Base-by-base conservation (phyloP, 2,888 invertebrate genomes). In the Buathra laborator region DNA sequence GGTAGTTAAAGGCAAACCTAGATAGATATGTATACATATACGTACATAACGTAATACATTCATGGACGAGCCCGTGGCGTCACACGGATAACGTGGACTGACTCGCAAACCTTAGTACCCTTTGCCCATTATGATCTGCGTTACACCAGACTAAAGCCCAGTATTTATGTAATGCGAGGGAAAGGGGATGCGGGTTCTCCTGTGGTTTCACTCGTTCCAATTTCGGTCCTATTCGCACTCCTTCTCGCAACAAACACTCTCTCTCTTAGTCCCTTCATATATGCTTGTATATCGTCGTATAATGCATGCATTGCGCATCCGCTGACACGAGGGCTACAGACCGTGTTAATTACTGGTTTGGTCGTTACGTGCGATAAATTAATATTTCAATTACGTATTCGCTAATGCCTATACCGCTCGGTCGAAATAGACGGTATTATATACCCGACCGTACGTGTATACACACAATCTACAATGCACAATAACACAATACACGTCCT, bases 381-480 rank as follows among this genome's bases (percentile, higher is more conserved):
- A 93, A 93, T 92, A 92, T 92, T 93, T 92, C 93, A 92, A 93
- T 93, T 93, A 92, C 89, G 89, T 91, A 89, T 90, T 89, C 88
- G 89, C 88, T 89, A 91, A 90, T 91, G 89, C 46, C 72, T 16
- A 19, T 46, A 24, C 46, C 24, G 19, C 5, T 44, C 32, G 68
- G 0, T 12, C 19, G 62, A 29, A 64, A 68, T 68, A 56, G 44
- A 78, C 56, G 77, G 29, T 29, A 78, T 70, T 68, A 19, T 68
- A 14, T 29, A 5, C 6, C 48, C 32, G 4, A 37, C 32, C 24
- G 53, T 76, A 64, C n/a, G 53, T 44, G 53, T 66, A 53, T 78
- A 67, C 43, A 67, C 24, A 24, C 19, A 24, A 19, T 2, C 37
- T 53, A 76, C 48, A 24, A 43, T 37, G 44, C 29, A 10, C 59